These are phyloP conservation scores for Dallia pectoralis DNA, from an alignment of 2,797 vertebrate species.

Conservation along the genomic window DNA sequence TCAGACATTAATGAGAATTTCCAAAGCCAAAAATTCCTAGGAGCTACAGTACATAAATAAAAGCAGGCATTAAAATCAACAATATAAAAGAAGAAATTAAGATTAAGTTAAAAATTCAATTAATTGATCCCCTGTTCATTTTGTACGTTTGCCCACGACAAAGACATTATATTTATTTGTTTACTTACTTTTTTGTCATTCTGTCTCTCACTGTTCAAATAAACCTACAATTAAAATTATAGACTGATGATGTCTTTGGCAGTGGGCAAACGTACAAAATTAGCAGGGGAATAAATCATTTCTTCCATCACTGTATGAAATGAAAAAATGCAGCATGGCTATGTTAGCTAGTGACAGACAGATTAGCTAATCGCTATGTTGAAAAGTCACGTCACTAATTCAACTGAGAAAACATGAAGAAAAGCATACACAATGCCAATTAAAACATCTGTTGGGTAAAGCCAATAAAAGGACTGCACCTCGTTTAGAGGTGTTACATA, in stretches of 20 bases:
- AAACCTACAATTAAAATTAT: too few species aligned
- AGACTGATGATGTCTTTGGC: too few species aligned
- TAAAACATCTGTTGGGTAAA: not conserved
- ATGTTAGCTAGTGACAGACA: constrained; percentile 32
- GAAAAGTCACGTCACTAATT: constrained; percentile 30
- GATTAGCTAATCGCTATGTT: constrained; percentile 28
- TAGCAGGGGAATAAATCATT: too few species aligned
- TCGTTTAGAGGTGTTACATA: not conserved
- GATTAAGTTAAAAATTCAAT: too few species aligned
- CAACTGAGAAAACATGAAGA: constrained; percentile 20
- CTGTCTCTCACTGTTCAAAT: too few species aligned
- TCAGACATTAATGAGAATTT: constrained; percentile 15
- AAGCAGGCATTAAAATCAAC: constrained; percentile 34
- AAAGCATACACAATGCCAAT: not conserved
- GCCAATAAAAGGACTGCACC: not conserved
- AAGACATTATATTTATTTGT: too few species aligned
- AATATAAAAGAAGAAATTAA: too few species aligned
- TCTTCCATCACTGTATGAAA: too few species aligned
- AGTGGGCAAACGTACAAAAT: too few species aligned
- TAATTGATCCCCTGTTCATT: too few species aligned
- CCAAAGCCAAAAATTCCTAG: constrained; percentile 19
- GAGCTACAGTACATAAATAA: constrained; percentile 24
- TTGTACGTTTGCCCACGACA: too few species aligned
- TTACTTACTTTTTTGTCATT: too few species aligned
- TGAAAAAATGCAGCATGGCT: constrained; percentile 8